phyloP scores from a whole-genome alignment of 2,113 vertebrate genomes.

The Setophaga kirtlandii region DNA sequence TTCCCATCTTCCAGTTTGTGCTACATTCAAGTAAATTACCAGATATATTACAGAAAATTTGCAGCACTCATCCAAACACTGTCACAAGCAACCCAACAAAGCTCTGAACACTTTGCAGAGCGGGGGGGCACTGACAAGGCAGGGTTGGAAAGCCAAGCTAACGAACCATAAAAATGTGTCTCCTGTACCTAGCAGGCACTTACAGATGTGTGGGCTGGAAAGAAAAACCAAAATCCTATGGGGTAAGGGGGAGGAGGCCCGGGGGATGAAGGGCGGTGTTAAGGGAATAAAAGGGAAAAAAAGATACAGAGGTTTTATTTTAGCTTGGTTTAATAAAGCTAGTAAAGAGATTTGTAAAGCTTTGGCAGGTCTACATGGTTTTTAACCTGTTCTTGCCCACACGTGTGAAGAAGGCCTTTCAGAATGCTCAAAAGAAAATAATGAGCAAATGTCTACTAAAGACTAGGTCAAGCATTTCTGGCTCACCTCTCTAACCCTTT shows the following conservation, averaged over 20 bases:
- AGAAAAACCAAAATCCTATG: background rate
- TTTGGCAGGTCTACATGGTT: background rate
- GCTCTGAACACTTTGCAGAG: background rate
- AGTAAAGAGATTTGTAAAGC: background rate
- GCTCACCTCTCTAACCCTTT: constrained; percentile 38
- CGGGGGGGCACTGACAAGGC: background rate
- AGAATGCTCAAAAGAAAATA: constrained; percentile 17
- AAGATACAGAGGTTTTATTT: background rate
- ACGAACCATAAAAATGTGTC: background rate
- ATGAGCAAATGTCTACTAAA: background rate
- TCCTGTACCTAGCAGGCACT: background rate
- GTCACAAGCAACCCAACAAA: background rate
- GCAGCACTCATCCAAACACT: background rate
- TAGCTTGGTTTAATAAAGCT: background rate
- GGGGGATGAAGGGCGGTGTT: background rate
- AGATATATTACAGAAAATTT: constrained; percentile 28
- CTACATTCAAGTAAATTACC: constrained; percentile 13
- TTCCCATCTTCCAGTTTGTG: background rate
- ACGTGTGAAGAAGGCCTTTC: background rate
- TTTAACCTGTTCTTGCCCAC: constrained; percentile 21
- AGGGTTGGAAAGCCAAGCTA: background rate
- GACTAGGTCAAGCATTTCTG: constrained; percentile 22
- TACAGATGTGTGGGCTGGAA: background rate
- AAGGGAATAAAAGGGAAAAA: background rate
- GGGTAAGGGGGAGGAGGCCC: background rate